Evolutionary conservation across 2,888 invertebrate genomes (phyloP), one percentile per base, ranked within the genome.

Genomic region (Cremastobaeus sp.): DNA sequence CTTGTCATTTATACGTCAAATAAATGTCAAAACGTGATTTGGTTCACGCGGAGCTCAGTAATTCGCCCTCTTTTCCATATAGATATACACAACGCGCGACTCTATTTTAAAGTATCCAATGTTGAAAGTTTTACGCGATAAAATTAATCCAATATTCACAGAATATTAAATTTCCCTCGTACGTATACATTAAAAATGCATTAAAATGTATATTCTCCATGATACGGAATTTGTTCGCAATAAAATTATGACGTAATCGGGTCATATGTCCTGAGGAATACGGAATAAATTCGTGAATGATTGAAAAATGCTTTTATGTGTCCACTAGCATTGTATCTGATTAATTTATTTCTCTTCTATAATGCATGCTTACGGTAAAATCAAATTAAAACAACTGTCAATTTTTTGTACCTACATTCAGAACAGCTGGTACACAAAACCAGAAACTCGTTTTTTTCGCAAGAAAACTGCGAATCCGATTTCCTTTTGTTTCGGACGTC

Each of bases 11-110:
- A 41, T 47, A 52, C 25, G 69, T 47, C 69, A 69, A 60, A 68
- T 68, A 45, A 68, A 69, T 60, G 59, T 69, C 69, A 69, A 60
- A 69, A 47, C 28, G 37, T 54, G 30, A 54, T 60, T 60, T 69
- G 45, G 60, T 69, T 60, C 34, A 60, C 69, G 37, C 45, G 47
- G 21, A 30, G 47, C 34, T 59, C 32, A 11, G 52, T 52, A 68
- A 66, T 66, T 66, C 34, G 20, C 48, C 50, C 15, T n/a, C 41
- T 52, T 68, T 50, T 25, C 17, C 15, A 45, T 52, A 39, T 35
- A 54, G 25, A 21, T 60, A 54, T 60, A 60, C 18, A 30, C 6
- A n/a, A n/a, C 37, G n/a, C 11, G 21, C 8, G 25, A 25, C 59
- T 35, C 43, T 17, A 45, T 37, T 69, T 54, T 48, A 37, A 66